Percentiles rank a stretch among this genome's conserved stretches.
Evolutionary conservation across 2,888 invertebrate species (phyloP).

Genomic region (Epistrophe grossulariae): DNA sequence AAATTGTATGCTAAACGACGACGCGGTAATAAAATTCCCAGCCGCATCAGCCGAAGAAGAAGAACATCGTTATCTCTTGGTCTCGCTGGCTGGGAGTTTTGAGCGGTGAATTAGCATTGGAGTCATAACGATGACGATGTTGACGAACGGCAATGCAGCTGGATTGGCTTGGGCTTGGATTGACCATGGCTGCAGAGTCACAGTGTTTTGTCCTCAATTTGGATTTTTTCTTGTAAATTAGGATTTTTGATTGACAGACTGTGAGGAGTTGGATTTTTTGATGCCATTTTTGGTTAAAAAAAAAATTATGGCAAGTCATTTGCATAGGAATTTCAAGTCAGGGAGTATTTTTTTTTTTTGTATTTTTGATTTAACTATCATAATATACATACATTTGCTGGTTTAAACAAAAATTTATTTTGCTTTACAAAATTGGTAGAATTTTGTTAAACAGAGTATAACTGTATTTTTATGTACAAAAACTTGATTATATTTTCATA

Average conservation of each 20-base stretch:
- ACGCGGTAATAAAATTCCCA: conserved; percentile 71
- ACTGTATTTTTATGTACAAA: not conserved
- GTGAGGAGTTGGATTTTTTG: conserved; percentile 58
- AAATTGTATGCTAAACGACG: conserved; percentile 76
- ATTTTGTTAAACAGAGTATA: not conserved
- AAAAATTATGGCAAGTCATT: conserved; percentile 54
- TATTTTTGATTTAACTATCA: conserved; percentile 1
- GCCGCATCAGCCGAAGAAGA: not conserved
- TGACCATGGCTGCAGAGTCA: conserved; percentile 7
- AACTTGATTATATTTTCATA: not conserved
- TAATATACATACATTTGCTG: not conserved
- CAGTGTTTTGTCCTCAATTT: conserved; percentile 50
- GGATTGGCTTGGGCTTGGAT: conserved; percentile 20
- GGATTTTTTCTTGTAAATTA: conserved; percentile 69
- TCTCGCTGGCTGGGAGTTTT: conserved; percentile 42
- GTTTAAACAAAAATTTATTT: not conserved
- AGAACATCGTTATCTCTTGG: conserved; percentile 61
- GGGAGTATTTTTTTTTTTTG: conserved; percentile 9
- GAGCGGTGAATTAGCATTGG: conserved; percentile 70
- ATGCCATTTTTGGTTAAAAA: conserved; percentile 35
- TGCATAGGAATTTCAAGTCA: conserved; percentile 46
- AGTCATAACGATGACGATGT: conserved; percentile 66
- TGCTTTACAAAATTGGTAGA: not conserved
- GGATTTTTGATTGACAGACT: conserved; percentile 73
- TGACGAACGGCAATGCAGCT: conserved; percentile 48